Conservation (phyloP, 2,113 vertebrate species). For the Planiliza haematocheilus region DNA sequence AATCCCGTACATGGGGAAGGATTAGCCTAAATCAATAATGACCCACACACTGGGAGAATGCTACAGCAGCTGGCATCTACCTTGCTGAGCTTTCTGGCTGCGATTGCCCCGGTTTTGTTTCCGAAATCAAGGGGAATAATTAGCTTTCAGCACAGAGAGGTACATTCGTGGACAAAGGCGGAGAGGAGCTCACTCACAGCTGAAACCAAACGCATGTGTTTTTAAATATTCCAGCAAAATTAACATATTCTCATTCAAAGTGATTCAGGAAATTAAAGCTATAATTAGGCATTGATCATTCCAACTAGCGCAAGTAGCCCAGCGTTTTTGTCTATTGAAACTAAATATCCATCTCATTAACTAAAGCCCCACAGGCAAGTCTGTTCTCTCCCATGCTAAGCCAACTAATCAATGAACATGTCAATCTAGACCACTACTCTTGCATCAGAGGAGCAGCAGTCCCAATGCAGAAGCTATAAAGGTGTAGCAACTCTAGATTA, state of each 20-base stretch:
- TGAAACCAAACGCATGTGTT: neutral
- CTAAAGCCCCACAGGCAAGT: neutral
- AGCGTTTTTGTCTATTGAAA: conserved; percentile 19
- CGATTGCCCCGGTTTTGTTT: conserved; percentile 18
- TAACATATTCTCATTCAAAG: conserved; percentile 2
- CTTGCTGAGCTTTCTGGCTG: conserved; percentile 15
- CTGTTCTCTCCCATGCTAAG: neutral
- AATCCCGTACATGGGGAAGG: conserved; percentile 58
- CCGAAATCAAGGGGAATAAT: conserved; percentile 24
- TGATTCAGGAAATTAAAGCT: neutral
- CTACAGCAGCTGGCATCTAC: conserved; percentile 25
- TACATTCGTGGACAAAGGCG: conserved; percentile 30
- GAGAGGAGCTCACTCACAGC: neutral
- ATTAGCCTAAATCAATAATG: conserved; percentile 70
- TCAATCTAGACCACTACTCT: conserved; percentile 4
- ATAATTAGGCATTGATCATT: conserved; percentile 6
- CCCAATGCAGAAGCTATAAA: neutral
- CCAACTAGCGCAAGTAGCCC: neutral
- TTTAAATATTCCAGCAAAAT: neutral
- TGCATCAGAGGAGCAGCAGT: neutral
- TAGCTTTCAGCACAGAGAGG: conserved; percentile 13
- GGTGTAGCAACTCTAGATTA: neutral
- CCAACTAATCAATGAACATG: conserved; percentile 15
- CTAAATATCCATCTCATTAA: conserved; percentile 8
- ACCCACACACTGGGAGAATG: conserved; percentile 44